These are phyloP conservation scores for Petromus typicus DNA, from an alignment of 2,113 vertebrate species.

Conservation along the genomic window DNA sequence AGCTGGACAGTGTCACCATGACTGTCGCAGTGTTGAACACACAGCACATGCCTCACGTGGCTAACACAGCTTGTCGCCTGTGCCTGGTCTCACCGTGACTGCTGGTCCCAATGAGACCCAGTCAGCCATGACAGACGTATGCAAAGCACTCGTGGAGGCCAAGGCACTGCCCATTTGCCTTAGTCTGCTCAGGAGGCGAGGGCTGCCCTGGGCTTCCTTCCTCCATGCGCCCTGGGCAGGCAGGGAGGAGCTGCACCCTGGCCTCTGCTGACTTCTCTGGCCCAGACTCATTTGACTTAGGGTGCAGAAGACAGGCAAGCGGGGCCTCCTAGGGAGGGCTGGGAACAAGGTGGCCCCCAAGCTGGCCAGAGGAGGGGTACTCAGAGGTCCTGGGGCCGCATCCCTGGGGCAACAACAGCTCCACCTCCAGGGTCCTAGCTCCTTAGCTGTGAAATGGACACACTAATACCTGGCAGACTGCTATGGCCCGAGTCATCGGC, in stretches of 20 bases:
- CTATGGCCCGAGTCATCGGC: accelerated
- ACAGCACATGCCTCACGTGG: accelerated
- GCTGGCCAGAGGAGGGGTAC: neutral
- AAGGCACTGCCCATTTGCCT: conserved; percentile 3
- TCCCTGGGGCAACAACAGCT: neutral
- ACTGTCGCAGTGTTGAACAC: neutral
- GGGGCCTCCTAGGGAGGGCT: neutral
- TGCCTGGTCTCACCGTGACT: neutral
- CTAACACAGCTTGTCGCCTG: neutral
- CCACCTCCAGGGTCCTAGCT: neutral
- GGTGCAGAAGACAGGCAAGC: neutral
- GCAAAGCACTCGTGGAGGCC: neutral
- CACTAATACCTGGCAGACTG: neutral
- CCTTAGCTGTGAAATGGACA: neutral
- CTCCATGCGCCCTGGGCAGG: neutral
- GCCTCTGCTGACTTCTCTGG: neutral
- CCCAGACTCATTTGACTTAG: neutral
- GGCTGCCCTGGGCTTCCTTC: neutral
- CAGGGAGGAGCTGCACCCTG: too few species aligned
- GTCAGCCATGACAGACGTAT: neutral
- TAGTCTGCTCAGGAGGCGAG: neutral
- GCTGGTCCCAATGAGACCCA: neutral
- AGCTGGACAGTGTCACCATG: accelerated
- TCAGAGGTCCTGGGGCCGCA: neutral
- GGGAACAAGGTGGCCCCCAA: neutral